phyloP scores from a whole-genome alignment of 2,888 invertebrate genomes.

The Zeuzera pyrina region DNA sequence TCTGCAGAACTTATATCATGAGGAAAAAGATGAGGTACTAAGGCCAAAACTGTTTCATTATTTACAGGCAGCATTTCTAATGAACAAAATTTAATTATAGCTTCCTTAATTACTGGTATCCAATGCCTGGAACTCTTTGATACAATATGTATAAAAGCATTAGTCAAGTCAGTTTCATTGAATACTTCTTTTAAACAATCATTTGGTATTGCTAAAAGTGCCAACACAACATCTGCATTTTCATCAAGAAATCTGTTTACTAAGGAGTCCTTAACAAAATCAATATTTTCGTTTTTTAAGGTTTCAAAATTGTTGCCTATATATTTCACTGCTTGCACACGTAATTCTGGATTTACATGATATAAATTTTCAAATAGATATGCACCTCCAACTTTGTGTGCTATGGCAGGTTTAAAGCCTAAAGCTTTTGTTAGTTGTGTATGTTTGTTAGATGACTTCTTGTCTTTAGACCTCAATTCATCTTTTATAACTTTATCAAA shows the following conservation, averaged over 20 bases:
- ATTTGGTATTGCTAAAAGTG: slow-evolving; percentile 61
- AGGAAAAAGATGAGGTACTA: slow-evolving; percentile 77
- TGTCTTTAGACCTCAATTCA: slow-evolving; percentile 58
- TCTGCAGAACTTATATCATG: slow-evolving; percentile 35
- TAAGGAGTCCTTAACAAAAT: slow-evolving; percentile 77
- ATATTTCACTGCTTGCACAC: slow-evolving; percentile 78
- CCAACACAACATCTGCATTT: slow-evolving; percentile 72
- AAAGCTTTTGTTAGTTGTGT: slow-evolving; percentile 54
- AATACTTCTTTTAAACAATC: slow-evolving; percentile 49
- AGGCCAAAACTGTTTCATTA: slow-evolving; percentile 69
- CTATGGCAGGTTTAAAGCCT: slow-evolving; percentile 70
- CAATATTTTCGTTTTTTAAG: slow-evolving; percentile 64
- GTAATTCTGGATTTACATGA: slow-evolving; percentile 77
- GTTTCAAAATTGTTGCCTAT: slow-evolving; percentile 69
- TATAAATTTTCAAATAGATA: slow-evolving; percentile 80
- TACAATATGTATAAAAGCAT: slow-evolving; percentile 65
- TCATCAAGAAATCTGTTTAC: slow-evolving; percentile 79
- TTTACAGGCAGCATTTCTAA: slow-evolving; percentile 57
- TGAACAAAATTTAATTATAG: slow-evolving; percentile 62
- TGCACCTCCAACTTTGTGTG: slow-evolving; percentile 62
- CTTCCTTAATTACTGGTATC: slow-evolving; percentile 45
- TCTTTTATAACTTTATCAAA: slow-evolving; percentile 80
- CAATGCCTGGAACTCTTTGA: slow-evolving; percentile 49
- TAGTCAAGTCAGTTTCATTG: slow-evolving; percentile 51
- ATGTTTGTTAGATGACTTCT: slow-evolving; percentile 31